Evolutionary conservation across 2,113 vertebrate species (phyloP).

Genomic region (Oplegnathus fasciatus): DNA sequence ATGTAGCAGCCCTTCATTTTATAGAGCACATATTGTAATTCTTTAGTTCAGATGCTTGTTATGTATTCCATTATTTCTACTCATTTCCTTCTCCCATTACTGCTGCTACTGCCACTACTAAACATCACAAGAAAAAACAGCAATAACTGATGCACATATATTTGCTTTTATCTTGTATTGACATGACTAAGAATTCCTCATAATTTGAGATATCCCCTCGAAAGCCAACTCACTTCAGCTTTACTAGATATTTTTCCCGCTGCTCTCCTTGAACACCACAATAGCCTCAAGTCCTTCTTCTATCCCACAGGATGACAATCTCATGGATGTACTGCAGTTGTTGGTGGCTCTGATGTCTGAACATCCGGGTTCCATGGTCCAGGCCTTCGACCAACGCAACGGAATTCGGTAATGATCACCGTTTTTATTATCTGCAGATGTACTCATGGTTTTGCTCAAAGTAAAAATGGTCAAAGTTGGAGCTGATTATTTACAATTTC

Average conservation of each 20-base stretch:
- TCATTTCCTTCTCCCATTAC: not conserved
- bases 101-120: slow-evolving; percentile 15
- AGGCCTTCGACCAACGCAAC: slow-evolving; percentile 97
- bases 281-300: not conserved
- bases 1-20: slow-evolving; percentile 43
- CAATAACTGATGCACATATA: not conserved
- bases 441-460: not conserved
- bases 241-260: not conserved
- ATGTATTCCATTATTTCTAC: slow-evolving; percentile 26
- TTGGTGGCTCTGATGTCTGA: slow-evolving; percentile 98
- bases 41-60: slow-evolving; percentile 17
- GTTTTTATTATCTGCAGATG: slow-evolving; percentile 9
- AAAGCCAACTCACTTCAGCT: not conserved
- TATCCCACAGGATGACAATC: slow-evolving; percentile 93
- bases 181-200: not conserved
- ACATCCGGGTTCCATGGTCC: slow-evolving; percentile 94
- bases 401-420: slow-evolving; percentile 90
- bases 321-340: slow-evolving; percentile 97
- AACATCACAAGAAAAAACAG: not conserved
- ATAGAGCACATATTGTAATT: slow-evolving; percentile 25
- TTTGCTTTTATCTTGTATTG: not conserved
- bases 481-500: not conserved
- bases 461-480: not conserved
- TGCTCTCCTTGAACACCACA: slow-evolving; percentile 2
- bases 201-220: not conserved